Percentiles rank a stretch among this genome's conserved stretches.
phyloP scores from a whole-genome alignment of 2,113 vertebrate species.

The Oreochromis tanganicae region DNA sequence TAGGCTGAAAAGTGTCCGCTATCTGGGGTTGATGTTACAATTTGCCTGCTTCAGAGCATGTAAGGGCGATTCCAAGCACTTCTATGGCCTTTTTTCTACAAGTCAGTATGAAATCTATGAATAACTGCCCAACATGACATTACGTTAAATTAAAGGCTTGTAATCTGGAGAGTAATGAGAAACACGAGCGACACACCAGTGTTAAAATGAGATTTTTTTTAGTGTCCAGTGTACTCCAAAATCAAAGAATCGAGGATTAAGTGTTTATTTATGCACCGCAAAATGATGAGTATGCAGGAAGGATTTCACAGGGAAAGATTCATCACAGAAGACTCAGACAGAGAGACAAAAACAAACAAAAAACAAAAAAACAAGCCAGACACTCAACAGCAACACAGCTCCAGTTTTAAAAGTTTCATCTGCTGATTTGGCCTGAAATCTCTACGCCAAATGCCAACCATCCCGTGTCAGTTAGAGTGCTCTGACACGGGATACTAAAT shows the following conservation, averaged over 20 bases:
- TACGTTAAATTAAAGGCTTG: neutral
- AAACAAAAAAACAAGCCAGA: accelerated
- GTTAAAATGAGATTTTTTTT: neutral
- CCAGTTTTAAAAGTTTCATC: neutral
- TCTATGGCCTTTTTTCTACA: neutral
- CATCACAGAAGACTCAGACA: neutral
- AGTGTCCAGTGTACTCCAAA: neutral
- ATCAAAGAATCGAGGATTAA: neutral
- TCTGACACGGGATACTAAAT: neutral
- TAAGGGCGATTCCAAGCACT: neutral
- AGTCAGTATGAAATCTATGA: neutral
- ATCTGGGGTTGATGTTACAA: neutral
- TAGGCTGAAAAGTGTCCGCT: neutral
- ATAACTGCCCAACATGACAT: neutral
- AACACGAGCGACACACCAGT: neutral
- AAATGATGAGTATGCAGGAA: neutral
- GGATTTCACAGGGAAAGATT: neutral
- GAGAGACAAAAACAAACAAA: neutral
- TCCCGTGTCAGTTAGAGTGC: neutral
- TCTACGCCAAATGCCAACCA: neutral
- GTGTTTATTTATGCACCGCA: neutral
- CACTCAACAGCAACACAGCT: neutral
- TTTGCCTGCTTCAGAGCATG: neutral
- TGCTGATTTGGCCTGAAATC: neutral
- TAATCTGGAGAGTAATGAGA: neutral